These are phyloP conservation scores for Automeris io DNA, from an alignment of 2,888 invertebrate genomes.

Conservation along the genomic window DNA sequence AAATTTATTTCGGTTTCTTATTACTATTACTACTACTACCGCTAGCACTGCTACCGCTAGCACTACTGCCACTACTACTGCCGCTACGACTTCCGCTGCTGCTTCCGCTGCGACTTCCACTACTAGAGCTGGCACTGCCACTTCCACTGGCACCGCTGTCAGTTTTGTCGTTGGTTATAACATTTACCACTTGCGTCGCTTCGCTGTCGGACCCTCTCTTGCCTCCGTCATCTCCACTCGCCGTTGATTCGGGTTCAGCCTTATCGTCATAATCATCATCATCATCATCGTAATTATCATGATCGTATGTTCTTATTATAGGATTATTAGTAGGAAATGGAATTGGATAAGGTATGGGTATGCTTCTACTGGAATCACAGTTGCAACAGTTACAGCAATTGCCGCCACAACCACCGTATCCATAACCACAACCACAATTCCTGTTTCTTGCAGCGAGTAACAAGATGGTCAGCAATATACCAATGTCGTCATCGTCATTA, in stretches of 20 bases:
- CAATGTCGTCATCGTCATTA: constrained; percentile 41
- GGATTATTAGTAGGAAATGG: constrained; percentile 43
- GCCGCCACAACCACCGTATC: constrained; percentile 10
- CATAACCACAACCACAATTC: constrained; percentile 19
- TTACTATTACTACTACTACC: neutral
- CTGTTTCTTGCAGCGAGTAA: constrained; percentile 38
- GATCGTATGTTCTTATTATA: constrained; percentile 23
- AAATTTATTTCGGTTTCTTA: neutral
- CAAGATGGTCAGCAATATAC: constrained; percentile 40
- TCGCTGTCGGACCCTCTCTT: constrained; percentile 8
- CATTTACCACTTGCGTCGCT: constrained; percentile 16
- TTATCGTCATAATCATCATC: constrained; percentile 9
- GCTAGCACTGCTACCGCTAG: neutral
- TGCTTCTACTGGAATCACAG: constrained; percentile 25
- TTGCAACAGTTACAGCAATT: constrained; percentile 29
- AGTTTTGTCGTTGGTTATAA: constrained; percentile 14
- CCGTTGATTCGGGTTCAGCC: neutral
- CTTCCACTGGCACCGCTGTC: neutral
- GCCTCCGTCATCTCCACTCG: constrained; percentile 3
- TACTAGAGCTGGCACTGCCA: constrained; percentile 4
- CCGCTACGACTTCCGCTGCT: neutral
- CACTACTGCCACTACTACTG: constrained; percentile 2
- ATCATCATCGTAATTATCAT: constrained; percentile 12
- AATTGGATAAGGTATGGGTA: constrained; percentile 50
- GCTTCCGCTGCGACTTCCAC: constrained; percentile 1